Conservation (phyloP, 2,797 vertebrate species). For the Pipistrellus pygmaeus region DNA sequence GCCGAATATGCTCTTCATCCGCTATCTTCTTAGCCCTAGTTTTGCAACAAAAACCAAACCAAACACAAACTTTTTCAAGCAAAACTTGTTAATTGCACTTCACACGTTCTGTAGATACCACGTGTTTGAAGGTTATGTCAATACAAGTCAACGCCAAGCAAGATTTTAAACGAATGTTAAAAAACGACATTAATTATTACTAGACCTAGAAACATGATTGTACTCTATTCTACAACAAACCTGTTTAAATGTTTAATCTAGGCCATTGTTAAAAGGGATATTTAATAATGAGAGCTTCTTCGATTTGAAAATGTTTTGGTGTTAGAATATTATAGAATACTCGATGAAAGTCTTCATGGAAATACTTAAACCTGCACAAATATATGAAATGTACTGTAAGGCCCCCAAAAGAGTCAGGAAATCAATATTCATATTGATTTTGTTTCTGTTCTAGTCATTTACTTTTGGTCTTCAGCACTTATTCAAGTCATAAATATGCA, state of each 20-base stretch:
- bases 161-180: too few relatives aligned
- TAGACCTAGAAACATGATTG: not conserved
- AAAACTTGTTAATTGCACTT: too few relatives aligned
- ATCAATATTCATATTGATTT: slow-evolving; percentile 57
- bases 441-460: not conserved
- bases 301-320: not conserved
- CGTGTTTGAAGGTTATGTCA: too few relatives aligned
- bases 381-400: not conserved
- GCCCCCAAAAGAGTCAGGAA: not conserved
- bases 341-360: slow-evolving; percentile 11
- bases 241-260: not conserved
- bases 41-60: too few relatives aligned
- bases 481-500: slow-evolving; percentile 38
- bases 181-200: too few relatives aligned
- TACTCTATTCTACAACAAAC: not conserved
- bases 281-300: not conserved
- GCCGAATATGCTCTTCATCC: too few relatives aligned
- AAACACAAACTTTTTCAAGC: too few relatives aligned
- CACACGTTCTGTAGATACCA: too few relatives aligned
- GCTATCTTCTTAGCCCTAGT: too few relatives aligned
- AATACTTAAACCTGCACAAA: slow-evolving; percentile 46
- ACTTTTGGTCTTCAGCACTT: slow-evolving; percentile 16
- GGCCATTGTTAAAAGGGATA: not conserved
- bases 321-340: not conserved
- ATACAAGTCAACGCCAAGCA: too few relatives aligned